A percentile compares a stretch with the other conserved stretches of the same genome.
These are phyloP conservation scores for Neogobius melanostomus DNA, from an alignment of 2,113 vertebrate species.

Conservation along the genomic window DNA sequence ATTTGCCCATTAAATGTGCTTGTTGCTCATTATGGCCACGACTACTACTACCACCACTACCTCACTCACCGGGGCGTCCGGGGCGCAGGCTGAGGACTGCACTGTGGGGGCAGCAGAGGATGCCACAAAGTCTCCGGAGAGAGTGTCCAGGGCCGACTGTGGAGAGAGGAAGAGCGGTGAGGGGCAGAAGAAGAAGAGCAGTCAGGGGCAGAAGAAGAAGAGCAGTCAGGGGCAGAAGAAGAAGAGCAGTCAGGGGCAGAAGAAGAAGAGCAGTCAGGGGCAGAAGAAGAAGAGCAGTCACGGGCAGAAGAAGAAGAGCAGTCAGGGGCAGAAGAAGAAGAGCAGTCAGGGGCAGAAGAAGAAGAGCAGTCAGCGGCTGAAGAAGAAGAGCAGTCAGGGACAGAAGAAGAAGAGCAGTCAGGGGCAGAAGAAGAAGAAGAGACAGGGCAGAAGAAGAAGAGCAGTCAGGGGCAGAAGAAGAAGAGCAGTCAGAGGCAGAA, in stretches of 20 bases:
- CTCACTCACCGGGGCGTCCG: constrained; percentile 43
- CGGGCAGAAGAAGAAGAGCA: constrained; percentile 25
- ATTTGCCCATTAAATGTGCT: neutral
- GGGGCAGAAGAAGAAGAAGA: neutral
- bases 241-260: neutral
- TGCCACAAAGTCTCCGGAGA: constrained; percentile 58
- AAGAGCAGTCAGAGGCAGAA: neutral
- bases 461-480: neutral
- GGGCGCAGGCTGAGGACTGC: constrained; percentile 45
- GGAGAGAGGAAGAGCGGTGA: no score
- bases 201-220: neutral
- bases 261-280: no score
- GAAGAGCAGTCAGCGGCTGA: neutral
- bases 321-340: no score
- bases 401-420: neutral
- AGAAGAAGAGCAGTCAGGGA: neutral
- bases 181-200: neutral
- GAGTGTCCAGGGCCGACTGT: constrained; percentile 47
- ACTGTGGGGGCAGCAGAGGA: constrained; percentile 58
- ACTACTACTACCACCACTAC: no score
- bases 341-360: neutral
- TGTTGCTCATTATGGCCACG: neutral
- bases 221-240: no score
- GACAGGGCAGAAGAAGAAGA: no score
- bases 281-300: neutral